Conservation (phyloP, 2,888 invertebrate species). For the Ganaspis brasiliensis region DNA sequence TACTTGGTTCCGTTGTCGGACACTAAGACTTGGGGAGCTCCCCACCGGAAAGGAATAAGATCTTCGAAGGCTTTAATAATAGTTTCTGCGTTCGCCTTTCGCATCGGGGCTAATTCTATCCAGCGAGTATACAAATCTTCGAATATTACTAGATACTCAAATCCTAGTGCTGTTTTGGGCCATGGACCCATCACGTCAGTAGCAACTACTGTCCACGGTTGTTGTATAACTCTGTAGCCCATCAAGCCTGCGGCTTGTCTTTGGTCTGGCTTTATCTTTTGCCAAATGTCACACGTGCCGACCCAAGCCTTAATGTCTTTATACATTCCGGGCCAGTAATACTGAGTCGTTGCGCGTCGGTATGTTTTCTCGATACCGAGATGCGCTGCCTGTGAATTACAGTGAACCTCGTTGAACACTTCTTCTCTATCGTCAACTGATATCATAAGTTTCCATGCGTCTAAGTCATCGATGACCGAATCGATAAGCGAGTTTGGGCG, state of each 20-base stretch:
- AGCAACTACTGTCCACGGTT: constrained; percentile 59
- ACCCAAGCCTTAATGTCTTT: constrained; percentile 56
- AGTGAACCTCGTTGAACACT: constrained; percentile 43
- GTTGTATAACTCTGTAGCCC: constrained; percentile 38
- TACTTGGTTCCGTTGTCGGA: not conserved
- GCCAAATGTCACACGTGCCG: constrained; percentile 53
- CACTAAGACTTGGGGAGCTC: not conserved
- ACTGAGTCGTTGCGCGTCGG: constrained; percentile 45
- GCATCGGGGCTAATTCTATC: not conserved
- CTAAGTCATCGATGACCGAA: constrained; percentile 28
- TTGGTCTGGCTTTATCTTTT: constrained; percentile 49
- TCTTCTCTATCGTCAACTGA: constrained; percentile 5
- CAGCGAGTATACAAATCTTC: not conserved
- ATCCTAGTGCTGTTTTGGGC: no score
- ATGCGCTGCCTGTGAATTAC: no score
- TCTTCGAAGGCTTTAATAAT: not conserved
- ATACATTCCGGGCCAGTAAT: constrained; percentile 64
- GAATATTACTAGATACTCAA: no score
- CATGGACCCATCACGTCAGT: constrained; percentile 56
- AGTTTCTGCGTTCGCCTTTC: not conserved
- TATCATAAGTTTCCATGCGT: constrained; percentile 56
- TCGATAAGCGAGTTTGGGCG: constrained; percentile 15
- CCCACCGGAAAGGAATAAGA: not conserved
- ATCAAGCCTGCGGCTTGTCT: constrained; percentile 35
- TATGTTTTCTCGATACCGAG: constrained; percentile 53